Base-by-base conservation (phyloP, 2,888 invertebrate genomes). In the Euzophera pinguis region DNA sequence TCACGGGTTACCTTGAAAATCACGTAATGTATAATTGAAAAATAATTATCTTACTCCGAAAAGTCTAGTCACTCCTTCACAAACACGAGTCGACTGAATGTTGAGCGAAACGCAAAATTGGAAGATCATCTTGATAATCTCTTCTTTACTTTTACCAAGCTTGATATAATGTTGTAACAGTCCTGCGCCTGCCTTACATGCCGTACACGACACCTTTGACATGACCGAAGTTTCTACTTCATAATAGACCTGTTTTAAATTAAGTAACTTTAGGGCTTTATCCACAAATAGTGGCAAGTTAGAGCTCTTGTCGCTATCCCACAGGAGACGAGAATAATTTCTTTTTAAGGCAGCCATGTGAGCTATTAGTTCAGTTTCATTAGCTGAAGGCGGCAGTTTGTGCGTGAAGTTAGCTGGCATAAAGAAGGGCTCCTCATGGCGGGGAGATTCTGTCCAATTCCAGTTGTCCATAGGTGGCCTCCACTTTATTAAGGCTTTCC, bases 151-250 rank as follows among this genome's bases (percentile, higher is more conserved):
- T 83, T 96, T 96, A n/a, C 97, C 97, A 1, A 92, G 91, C 72
- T 93, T 92, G 27, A 96, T 97, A 71, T 97, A 97, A 74, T 97
- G 96, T 75, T 96, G 96, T 17, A 97, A 83, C 29, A 97, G 84
- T 0, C 97, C 96, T 45, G 96, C 96, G 1, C 96, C 96, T 51
- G 95, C 96, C 84, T 95, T 95, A 72, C 97, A 97, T 8, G 97
- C 97, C 1, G 97, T 96, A 72, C 97, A 97, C 0, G 96, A 96
- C 0, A 97, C 96, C 79, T 94, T 96, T 0, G 96, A 96, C 94
- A 97, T 94, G n/a, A 97, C 94, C 45, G 96, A 96, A 65, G 96
- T 96, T 84, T 97, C 97, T 47, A 97, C 95, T 91, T 97, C 97
- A 65, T 91, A 93, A 60, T 90, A 90, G 41, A 97, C 97, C 90